phyloP scores from a whole-genome alignment of 1,140 invertebrate genomes.

The Venustaconcha ellipsiformis region DNA sequence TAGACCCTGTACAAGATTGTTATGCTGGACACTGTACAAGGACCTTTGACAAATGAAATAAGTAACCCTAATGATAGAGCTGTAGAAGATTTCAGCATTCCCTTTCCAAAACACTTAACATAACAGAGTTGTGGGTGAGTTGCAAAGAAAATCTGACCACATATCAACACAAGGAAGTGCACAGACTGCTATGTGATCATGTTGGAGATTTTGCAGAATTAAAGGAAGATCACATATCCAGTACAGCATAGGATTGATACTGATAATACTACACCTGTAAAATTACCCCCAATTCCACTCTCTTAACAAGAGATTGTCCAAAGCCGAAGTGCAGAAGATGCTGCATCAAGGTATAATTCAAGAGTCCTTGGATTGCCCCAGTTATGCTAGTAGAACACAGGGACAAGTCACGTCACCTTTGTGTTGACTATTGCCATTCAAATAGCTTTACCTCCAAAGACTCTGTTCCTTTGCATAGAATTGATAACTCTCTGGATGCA shows the following conservation, averaged over 20 bases:
- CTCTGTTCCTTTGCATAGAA: constrained; percentile 5
- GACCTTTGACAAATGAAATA: not conserved
- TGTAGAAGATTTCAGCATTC: constrained; percentile 17
- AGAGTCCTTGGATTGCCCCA: constrained; percentile 24
- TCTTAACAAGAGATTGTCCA: constrained; percentile 4
- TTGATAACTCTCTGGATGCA: constrained; percentile 16
- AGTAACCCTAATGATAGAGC: not conserved
- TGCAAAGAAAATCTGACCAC: too few relatives aligned
- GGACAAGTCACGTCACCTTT: too few relatives aligned
- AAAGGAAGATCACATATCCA: not conserved
- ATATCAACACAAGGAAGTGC: too few relatives aligned
- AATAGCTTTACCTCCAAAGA: constrained; percentile 2
- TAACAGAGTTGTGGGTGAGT: constrained; percentile 8
- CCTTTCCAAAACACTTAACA: constrained; percentile 9
- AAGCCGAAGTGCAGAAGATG: constrained; percentile 25
- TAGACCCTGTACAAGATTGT: too few relatives aligned
- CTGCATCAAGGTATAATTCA: constrained; percentile 15
- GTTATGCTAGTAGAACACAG: constrained; percentile 45
- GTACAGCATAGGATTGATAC: constrained; percentile 32
- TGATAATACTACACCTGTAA: constrained; percentile 22
- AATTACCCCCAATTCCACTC: constrained; percentile 17
- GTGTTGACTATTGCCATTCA: too few relatives aligned
- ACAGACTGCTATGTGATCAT: too few relatives aligned
- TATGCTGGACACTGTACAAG: not conserved
- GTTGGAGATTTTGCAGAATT: too few relatives aligned